These are phyloP conservation scores for Phrixothrix hirtus DNA, from an alignment of 2,888 invertebrate species.

Conservation along the genomic window DNA sequence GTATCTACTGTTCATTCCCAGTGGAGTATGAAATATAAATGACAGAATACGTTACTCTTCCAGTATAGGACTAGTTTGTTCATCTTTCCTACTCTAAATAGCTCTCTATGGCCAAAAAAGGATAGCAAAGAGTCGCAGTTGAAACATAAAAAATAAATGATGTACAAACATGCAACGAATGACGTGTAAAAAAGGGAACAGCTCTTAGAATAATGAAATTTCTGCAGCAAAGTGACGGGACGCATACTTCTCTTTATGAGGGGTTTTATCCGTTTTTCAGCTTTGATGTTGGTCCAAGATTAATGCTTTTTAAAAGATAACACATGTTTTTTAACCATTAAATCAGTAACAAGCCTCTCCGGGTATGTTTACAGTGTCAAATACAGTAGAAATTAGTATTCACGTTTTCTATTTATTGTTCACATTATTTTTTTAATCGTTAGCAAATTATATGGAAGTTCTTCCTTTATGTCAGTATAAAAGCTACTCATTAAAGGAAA, in stretches of 20 bases:
- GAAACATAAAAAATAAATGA: constrained; percentile 31
- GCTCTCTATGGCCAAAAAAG: constrained; percentile 8
- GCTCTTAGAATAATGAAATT: constrained; percentile 40
- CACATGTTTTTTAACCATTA: constrained; percentile 21
- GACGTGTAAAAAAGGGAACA: constrained; percentile 36
- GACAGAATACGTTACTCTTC: constrained; percentile 8
- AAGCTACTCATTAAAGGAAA: constrained; percentile 1
- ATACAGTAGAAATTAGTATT: neutral
- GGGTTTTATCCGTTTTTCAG: constrained; percentile 27
- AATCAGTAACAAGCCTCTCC: constrained; percentile 18
- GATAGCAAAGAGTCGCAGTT: constrained; percentile 4
- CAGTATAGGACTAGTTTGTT: constrained; percentile 7
- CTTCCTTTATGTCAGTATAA: neutral
- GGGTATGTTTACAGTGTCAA: constrained; percentile 1
- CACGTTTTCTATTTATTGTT: neutral
- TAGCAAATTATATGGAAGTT: neutral
- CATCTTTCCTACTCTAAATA: constrained; percentile 1
- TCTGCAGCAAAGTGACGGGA: constrained; percentile 38
- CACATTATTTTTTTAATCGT: neutral
- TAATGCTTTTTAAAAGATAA: constrained; percentile 26
- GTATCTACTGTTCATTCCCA: constrained; percentile 22
- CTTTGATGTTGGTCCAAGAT: constrained; percentile 29
- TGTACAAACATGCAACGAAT: constrained; percentile 33
- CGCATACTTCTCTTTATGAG: constrained; percentile 34
- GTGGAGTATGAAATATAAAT: constrained; percentile 28